Conservation (phyloP, 2,797 vertebrate genomes). For the Tiaroga cobitis region DNA sequence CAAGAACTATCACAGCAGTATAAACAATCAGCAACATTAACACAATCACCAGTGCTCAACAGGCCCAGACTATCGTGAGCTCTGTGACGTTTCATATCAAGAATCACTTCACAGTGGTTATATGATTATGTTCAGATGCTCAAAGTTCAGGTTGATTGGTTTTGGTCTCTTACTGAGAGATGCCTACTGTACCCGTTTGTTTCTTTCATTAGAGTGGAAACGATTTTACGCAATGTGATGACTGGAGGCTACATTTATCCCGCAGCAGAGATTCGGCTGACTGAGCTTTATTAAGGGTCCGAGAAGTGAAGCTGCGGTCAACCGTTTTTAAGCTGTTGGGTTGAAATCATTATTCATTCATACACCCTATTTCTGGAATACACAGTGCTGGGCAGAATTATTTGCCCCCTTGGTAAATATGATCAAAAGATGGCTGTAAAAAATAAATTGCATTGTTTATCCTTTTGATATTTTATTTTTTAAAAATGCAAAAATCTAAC, state of each 20-base stretch:
- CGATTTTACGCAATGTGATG: background rate
- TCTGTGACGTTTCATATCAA: background rate
- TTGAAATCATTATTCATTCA: background rate
- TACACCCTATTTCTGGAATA: background rate
- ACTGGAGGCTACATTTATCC: background rate
- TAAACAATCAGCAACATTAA: conserved; percentile 4
- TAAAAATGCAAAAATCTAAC: no score
- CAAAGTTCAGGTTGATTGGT: background rate
- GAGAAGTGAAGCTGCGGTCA: background rate
- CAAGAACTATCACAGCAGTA: conserved; percentile 7
- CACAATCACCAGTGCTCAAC: conserved; percentile 1
- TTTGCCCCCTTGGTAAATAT: no score
- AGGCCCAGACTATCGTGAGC: background rate
- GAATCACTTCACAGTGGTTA: background rate
- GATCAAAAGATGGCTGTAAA: no score
- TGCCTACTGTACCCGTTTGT: background rate
- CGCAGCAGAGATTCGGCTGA: background rate
- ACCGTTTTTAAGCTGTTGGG: background rate
- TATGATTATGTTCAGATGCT: background rate
- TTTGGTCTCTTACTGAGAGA: background rate
- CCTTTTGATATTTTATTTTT: no score
- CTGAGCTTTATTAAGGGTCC: background rate
- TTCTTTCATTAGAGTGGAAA: background rate
- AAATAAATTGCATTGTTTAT: no score
- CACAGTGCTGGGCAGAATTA: no score